These are phyloP conservation scores for Dolichotis patagonum DNA, from an alignment of 2,113 vertebrate species.

Conservation along the genomic window DNA sequence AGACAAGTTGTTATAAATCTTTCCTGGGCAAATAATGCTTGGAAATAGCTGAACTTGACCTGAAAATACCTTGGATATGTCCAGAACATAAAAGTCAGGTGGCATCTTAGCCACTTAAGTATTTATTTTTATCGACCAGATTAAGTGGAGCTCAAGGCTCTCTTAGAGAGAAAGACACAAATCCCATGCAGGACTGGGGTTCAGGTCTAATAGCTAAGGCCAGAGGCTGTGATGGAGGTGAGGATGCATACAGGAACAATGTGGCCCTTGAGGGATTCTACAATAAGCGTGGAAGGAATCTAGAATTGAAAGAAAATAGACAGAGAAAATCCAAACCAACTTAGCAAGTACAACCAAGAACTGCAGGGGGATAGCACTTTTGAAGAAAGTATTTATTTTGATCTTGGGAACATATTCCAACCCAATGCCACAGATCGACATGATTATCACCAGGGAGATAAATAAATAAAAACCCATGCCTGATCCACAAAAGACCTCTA, in stretches of 20 bases:
- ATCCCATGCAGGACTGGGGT: background rate
- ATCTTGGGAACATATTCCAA: background rate
- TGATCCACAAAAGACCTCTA: background rate
- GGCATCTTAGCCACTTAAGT: background rate
- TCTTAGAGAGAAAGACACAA: background rate
- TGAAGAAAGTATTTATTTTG: background rate
- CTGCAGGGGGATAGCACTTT: background rate
- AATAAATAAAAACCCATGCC: background rate
- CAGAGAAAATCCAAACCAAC: background rate
- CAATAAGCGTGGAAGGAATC: background rate
- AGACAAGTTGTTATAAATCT: slow-evolving; percentile 46
- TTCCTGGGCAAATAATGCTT: background rate
- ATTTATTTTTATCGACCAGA: background rate
- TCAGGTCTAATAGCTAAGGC: background rate
- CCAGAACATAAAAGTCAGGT: background rate
- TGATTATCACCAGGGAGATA: background rate
- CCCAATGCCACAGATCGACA: background rate
- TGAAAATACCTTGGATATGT: background rate
- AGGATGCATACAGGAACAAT: background rate
- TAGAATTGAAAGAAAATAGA: background rate
- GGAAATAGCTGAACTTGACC: background rate
- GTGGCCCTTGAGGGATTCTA: background rate
- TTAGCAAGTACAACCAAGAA: background rate
- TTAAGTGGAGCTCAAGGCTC: background rate
- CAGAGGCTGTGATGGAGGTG: background rate